A percentile compares a stretch with the other conserved stretches of the same genome.
These are phyloP conservation scores for Caerostris darwini DNA, from an alignment of 1,140 invertebrate species.

Conservation along the genomic window DNA sequence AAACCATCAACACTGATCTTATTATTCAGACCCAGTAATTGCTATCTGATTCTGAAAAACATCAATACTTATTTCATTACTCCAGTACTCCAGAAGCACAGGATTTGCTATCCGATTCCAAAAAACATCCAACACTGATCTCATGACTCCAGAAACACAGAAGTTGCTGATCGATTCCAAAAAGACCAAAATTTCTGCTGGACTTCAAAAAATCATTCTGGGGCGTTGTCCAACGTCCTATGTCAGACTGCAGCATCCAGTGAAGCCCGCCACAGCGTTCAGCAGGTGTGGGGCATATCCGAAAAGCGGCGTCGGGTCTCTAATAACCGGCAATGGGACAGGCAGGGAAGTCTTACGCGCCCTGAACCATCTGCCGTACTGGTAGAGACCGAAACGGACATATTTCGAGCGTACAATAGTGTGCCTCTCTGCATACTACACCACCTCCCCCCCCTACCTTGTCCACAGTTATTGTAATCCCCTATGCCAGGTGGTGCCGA, in stretches of 20 bases:
- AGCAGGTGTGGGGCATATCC: slow-evolving; percentile 44
- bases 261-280: background rate
- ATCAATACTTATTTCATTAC: too few species aligned
- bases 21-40: too few species aligned
- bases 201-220: background rate
- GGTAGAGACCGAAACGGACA: background rate
- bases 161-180: background rate
- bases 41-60: too few species aligned
- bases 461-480: slow-evolving; percentile 65
- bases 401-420: slow-evolving; percentile 9
- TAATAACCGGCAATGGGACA: slow-evolving; percentile 9
- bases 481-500: slow-evolving; percentile 46
- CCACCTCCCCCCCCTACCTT: background rate
- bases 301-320: background rate
- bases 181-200: background rate
- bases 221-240: background rate
- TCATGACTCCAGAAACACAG: too few species aligned
- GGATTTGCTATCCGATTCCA: background rate
- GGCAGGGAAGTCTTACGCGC: slow-evolving; percentile 11
- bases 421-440: background rate
- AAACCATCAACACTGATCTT: too few species aligned
- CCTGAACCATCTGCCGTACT: slow-evolving; percentile 20
- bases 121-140: background rate
- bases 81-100: too few species aligned
- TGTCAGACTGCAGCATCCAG: background rate